Conservation (phyloP, 1,140 invertebrate species). For the Mizuhopecten yessoensis region DNA sequence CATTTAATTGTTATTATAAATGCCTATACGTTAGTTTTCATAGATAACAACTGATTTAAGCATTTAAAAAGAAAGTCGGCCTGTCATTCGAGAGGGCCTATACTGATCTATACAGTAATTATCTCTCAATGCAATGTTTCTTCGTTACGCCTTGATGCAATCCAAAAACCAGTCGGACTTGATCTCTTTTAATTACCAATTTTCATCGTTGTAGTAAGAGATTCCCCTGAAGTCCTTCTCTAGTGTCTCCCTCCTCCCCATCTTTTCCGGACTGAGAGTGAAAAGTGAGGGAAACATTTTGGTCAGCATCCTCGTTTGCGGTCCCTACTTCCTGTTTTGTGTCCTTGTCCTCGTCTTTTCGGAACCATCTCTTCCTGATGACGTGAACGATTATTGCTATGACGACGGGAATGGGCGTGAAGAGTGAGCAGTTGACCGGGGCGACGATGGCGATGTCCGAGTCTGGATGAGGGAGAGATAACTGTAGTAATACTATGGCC, state of each 20-base stretch:
- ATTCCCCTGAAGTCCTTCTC: neutral
- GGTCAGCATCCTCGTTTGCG: neutral
- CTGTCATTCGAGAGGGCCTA: no score
- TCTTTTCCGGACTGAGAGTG: neutral
- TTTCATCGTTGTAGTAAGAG: neutral
- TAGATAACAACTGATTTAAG: no score
- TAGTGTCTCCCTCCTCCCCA: neutral
- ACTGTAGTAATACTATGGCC: slow-evolving; percentile 82
- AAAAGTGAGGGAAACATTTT: neutral
- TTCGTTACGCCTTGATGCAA: no score
- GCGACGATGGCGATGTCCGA: slow-evolving; percentile 82
- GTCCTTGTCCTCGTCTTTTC: slow-evolving; percentile 50
- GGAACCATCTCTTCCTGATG: slow-evolving; percentile 62
- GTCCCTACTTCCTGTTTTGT: neutral
- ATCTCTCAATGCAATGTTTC: no score
- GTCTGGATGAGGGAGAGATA: slow-evolving; percentile 83
- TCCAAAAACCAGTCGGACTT: no score
- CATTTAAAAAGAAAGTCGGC: no score
- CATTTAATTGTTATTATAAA: neutral
- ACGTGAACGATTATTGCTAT: slow-evolving; percentile 63
- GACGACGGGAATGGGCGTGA: slow-evolving; percentile 94
- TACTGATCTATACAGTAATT: no score
- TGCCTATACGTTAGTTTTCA: neutral
- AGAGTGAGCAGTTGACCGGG: slow-evolving; percentile 89
- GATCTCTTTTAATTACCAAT: no score